Conservation (phyloP, 2,797 vertebrate genomes). For the Gallirallus australis region DNA sequence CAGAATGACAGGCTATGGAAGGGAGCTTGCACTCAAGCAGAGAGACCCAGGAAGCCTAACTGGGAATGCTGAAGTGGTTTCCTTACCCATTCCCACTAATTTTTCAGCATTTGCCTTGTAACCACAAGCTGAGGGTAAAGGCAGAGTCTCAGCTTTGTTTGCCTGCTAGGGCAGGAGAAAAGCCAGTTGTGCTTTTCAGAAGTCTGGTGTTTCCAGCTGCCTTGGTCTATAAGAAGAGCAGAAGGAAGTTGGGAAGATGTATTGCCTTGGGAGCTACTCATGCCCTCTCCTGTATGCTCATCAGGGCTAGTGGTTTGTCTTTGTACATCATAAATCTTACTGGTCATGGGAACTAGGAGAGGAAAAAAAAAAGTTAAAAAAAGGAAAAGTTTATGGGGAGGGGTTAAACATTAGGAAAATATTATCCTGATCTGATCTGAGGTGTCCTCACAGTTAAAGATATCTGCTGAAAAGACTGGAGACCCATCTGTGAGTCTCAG, state of each 20-base stretch:
- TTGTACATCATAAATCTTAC: background rate
- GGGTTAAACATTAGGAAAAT: background rate
- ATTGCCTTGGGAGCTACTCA: background rate
- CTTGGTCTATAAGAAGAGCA: background rate
- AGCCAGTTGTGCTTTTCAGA: background rate
- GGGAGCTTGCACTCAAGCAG: background rate
- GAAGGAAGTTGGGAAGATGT: background rate
- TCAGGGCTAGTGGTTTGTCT: background rate
- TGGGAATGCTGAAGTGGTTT: background rate
- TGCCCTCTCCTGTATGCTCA: background rate
- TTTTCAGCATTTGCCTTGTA: background rate
- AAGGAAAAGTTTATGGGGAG: background rate
- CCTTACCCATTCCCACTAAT: background rate
- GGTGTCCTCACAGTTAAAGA: background rate
- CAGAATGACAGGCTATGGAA: slow-evolving; percentile 1
- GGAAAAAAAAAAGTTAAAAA: background rate
- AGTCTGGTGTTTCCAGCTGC: background rate
- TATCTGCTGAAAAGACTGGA: background rate
- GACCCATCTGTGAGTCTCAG: background rate
- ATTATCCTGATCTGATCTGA: background rate
- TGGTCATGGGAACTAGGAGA: background rate
- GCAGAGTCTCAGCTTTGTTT: background rate
- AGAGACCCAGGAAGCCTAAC: background rate
- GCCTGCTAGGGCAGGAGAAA: background rate
- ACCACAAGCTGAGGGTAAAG: background rate